Conservation (phyloP, 2,888 invertebrate species). For the Drosophila robusta region DNA sequence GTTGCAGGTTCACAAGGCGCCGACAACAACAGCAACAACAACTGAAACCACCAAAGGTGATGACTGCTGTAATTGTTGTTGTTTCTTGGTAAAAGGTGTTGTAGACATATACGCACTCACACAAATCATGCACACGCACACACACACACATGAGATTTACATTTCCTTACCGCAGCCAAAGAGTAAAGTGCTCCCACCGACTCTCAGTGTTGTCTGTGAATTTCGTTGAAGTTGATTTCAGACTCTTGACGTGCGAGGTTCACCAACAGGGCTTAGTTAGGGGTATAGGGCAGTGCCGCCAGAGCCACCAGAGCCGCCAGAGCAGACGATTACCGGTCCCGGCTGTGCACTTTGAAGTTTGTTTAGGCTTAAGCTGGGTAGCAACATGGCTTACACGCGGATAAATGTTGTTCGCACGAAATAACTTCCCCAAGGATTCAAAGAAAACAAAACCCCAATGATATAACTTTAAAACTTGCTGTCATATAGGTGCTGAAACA, state of each 20-base stretch:
- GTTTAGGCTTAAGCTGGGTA: slow-evolving; percentile 38
- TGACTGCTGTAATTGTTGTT: slow-evolving; percentile 80
- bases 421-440: slow-evolving; percentile 12
- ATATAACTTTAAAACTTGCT: neutral
- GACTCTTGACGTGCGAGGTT: slow-evolving; percentile 43
- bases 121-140: slow-evolving; percentile 13
- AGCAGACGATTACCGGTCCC: slow-evolving; percentile 29
- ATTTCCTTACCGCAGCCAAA: slow-evolving; percentile 60
- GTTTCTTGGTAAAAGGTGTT: slow-evolving; percentile 80
- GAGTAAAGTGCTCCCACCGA: slow-evolving; percentile 51
- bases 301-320: neutral
- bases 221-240: slow-evolving; percentile 54
- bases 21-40: slow-evolving; percentile 51
- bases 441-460: neutral
- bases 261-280: slow-evolving; percentile 13
- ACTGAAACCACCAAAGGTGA: slow-evolving; percentile 78
- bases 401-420: slow-evolving; percentile 25
- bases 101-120: slow-evolving; percentile 52
- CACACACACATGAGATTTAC: slow-evolving; percentile 43
- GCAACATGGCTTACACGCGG: slow-evolving; percentile 33
- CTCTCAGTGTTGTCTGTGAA: slow-evolving; percentile 52
- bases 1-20: slow-evolving; percentile 78
- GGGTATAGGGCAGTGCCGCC: slow-evolving; percentile 20
- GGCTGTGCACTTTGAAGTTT: slow-evolving; percentile 55
- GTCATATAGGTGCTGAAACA: neutral